Base-by-base conservation (phyloP, 2,113 vertebrate genomes). In the Anolis sagrei region DNA sequence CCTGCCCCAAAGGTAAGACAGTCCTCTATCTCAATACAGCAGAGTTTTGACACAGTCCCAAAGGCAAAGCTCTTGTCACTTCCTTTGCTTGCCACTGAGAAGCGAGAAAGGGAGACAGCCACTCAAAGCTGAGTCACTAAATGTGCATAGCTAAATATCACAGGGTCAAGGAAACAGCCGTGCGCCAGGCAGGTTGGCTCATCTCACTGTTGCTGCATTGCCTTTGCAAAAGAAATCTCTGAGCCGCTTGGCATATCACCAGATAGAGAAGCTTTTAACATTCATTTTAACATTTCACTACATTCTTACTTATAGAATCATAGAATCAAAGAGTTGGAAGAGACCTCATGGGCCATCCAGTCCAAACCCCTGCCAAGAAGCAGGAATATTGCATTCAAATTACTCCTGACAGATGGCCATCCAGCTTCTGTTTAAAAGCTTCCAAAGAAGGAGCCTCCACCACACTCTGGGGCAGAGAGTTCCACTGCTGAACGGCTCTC, bases 121-220 rank as follows among this genome's bases (percentile, higher is more conserved):
- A 80, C 34, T 80, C 86, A 78, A 86, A 54, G 68, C 85, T 84
- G 88, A 87, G 88, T 86, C 87, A 84, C 0, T 0, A 7, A 39
- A 6, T 85, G 54, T 84, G 23, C 87, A 73, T 84, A 76, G 61
- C 39, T 68, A 27, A 74, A 74, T 87, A 85, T 91, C 88, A 87
- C 90, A 90, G 92, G 89, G 84, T 87, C 91, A 91, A 19, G 84
- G 87, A 87, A 87, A 89, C 86, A 84, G 90, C 82, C 87, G 87
- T 66, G 19, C 23, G 79, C 54, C 82, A 85, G 78, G 69, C 78
- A 75, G 76, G 32, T 51, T 81, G 81, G 87, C 16, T 85, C 29
- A 39, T 44, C 25, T 29, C 34, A 21, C 16, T n/a, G 8, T 21
- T 7, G 10, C n/a, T 61, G 25, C 36, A 66, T 80, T 25, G 25